Evolutionary conservation across 2,888 invertebrate genomes (phyloP).

Genomic region (Leucozona laternaria): DNA sequence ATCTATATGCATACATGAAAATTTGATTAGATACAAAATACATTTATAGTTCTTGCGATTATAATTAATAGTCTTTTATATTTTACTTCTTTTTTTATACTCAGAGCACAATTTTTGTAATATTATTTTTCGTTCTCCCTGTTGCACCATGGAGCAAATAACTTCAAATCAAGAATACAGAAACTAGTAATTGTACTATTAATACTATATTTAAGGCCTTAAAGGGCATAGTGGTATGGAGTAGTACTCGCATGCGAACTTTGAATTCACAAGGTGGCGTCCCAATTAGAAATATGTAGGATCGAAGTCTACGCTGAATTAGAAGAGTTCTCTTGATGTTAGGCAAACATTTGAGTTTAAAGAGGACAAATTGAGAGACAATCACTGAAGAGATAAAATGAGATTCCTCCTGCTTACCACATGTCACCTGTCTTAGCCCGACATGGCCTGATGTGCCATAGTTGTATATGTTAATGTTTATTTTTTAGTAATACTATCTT

Average conservation of each 20-base stretch:
- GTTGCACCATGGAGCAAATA: conserved; percentile 60
- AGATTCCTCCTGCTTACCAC: background rate
- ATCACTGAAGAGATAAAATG: background rate
- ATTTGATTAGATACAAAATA: conserved; percentile 70
- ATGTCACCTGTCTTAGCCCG: background rate
- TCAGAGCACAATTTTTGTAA: conserved; percentile 61
- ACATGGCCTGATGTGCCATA: background rate
- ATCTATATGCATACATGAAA: conserved; percentile 28
- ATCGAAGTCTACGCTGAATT: no score
- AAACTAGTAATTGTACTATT: conserved; percentile 62
- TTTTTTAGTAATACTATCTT: conserved; percentile 13
- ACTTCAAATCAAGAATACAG: conserved; percentile 16
- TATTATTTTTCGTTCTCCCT: conserved; percentile 27
- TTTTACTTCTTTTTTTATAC: conserved; percentile 29
- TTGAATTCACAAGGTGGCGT: background rate
- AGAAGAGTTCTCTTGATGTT: background rate
- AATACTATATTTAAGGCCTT: conserved; percentile 63
- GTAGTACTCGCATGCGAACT: conserved; percentile 2
- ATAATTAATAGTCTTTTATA: conserved; percentile 38
- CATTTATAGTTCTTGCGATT: conserved; percentile 62
- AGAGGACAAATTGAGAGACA: background rate
- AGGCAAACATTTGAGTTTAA: background rate
- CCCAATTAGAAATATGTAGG: background rate
- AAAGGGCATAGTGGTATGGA: conserved; percentile 2
- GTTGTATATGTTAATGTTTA: background rate